Base-by-base conservation (phyloP, 2,797 vertebrate genomes). In the Amniataba percoides region DNA sequence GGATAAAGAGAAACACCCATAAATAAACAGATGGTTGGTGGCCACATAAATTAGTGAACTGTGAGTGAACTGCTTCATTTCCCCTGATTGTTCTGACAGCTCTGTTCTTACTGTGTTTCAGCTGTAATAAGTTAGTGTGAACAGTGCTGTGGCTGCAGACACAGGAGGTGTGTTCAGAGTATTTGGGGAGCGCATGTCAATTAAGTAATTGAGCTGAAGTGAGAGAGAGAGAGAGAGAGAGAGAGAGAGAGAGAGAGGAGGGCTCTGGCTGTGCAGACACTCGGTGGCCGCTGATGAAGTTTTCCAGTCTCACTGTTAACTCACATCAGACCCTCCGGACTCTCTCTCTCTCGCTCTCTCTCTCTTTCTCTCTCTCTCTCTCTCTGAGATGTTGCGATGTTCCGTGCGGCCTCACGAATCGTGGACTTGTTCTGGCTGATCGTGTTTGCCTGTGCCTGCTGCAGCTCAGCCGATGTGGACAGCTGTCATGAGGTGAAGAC, bases 401-500 rank as follows among this genome's bases (percentile, higher is more conserved):
- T 90, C 88, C 94, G 86, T 39, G 79, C 92, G 85, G 88, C 80
- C 65, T 87, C 73, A 62, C 90, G 70, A 86, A 90, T 84, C 92
- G 89, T 80, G 90, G 90, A 92, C 87, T 89, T 94, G 86, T 85
- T 92, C 69, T 78, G 93, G 92, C 63, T 92, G 91, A 91, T 92
- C 85, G 60, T 86, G 65, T 56, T 84, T 11, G 84, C 8, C 62
- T 83, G 74, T 3, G 19, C 74, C 40, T 48, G 76, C 70, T 78
- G 91, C 6, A 39, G 89, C 66, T 82, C 91, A 46, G 86, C 92
- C 84, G 85, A 84, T 63, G 88, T 94, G 56, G 96, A 95, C 86
- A 97, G 96, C 93, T 97, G 97, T 90, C 95, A 96, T 92, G 97
- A 97, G 91, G 97, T 97, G 89, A 96, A 96, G 91, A 96, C 96